Base-by-base conservation (phyloP, 2,113 vertebrate genomes). In the Scartelaos histophorus region DNA sequence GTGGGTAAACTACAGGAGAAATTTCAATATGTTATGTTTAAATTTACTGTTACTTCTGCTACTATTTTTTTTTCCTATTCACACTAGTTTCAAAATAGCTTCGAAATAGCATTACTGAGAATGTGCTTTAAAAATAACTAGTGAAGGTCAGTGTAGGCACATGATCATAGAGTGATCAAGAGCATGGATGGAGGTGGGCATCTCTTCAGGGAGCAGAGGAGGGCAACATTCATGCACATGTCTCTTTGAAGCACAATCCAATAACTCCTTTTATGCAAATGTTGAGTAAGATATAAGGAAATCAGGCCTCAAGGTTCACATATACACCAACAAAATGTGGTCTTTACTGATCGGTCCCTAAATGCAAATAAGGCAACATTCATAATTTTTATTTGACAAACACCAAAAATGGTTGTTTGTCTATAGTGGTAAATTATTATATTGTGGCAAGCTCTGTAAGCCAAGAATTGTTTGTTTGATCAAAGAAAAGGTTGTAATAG, bases 231-330 rank as follows among this genome's bases (percentile, higher is more conserved):
- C 25, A 15, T 56, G 34, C n/a, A 43, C 34, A 53, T 73, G 29
- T 73, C 66, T 43, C 69, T 83, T 84, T 84, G 64, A 84, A 73
- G 74, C 65, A 43, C 73, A 64, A 73, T 75, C 22, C 35, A 79
- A 57, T 79, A 56, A 82, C 76, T 72, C 71, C 65, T 79, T 80
- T 65, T 62, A 88, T 86, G 79, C 73, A 80, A 85, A 87, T 83
- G 49, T 73, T 75, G 73, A 21, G 64, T 56, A 64, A 80, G 73
- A 87, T 80, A 74, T 87, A 84, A 71, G 60, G 24, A 69, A 73
- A 75, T 51, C 15, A 24, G 64, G 68, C 78, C 51, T 68, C 62
- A 38, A 70, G 71, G 47, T 58, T 65, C 51, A 66, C 29, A 45
- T 66, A 10, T 43, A 34, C 34, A 45, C 29, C n/a, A 24, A 54